Evolutionary conservation across 1,140 invertebrate species (phyloP).

Genomic region (Trichonephila clavata): DNA sequence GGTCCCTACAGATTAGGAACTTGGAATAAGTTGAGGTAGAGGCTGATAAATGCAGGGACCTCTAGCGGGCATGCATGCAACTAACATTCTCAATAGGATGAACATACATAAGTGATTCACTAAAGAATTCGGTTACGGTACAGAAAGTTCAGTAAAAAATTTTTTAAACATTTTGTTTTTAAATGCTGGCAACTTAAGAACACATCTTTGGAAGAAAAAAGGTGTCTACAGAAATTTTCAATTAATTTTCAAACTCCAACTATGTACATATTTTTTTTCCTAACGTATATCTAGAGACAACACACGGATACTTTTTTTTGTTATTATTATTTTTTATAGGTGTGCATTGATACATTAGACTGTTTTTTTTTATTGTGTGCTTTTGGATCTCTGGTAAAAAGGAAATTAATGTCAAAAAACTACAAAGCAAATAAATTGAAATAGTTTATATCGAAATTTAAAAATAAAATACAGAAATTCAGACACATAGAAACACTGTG

Average conservation of each 20-base stretch:
- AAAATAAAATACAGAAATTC: conserved; percentile 48
- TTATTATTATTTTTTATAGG: background rate
- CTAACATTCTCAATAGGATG: conserved; percentile 22
- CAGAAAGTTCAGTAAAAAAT: background rate
- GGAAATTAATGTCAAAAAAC: background rate
- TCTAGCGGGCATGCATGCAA: conserved; percentile 63
- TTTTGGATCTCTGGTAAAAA: background rate
- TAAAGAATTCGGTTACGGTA: background rate
- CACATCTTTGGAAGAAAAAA: too few species aligned
- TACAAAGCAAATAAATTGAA: conserved; percentile 38
- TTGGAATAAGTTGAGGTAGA: conserved; percentile 60
- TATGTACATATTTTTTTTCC: background rate
- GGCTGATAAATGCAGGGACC: conserved; percentile 62
- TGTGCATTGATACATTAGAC: background rate
- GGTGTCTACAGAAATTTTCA: background rate
- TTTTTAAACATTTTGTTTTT: background rate
- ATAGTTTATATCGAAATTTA: conserved; percentile 60
- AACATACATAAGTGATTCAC: background rate
- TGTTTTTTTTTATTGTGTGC: background rate
- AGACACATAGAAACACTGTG: conserved; percentile 40
- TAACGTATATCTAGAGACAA: background rate
- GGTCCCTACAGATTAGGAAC: conserved; percentile 61
- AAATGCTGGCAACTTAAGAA: background rate
- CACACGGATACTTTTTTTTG: background rate
- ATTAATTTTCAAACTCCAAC: background rate